A percentile compares a stretch with the other conserved stretches of the same genome.
Conservation (phyloP, 2,888 invertebrate species). For the Pristionchus entomophagus region DNA sequence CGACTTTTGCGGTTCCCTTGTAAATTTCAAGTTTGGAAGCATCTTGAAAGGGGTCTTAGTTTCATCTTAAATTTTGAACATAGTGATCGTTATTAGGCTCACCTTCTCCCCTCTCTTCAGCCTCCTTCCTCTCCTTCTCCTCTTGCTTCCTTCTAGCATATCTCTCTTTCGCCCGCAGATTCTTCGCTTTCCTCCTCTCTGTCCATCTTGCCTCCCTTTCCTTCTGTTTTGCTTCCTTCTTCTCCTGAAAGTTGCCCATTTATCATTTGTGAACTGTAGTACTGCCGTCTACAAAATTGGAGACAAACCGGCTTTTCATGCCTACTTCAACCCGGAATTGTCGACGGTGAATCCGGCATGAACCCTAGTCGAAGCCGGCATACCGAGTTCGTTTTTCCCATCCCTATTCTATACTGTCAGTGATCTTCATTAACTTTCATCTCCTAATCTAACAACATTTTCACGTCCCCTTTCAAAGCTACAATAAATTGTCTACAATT, state of each 20-base stretch:
- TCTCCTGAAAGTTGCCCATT: background rate
- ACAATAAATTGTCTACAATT: background rate
- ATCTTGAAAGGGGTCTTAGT: no score
- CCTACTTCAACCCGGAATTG: background rate
- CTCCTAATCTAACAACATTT: background rate
- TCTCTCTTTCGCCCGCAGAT: background rate
- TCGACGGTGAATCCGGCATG: background rate
- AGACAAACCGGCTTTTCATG: background rate
- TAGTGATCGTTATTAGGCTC: background rate
- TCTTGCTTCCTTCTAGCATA: background rate
- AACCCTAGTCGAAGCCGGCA: no score
- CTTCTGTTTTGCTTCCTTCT: background rate
- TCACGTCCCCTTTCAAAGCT: background rate
- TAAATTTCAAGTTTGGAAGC: background rate
- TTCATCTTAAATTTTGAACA: no score
- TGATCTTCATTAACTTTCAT: no score
- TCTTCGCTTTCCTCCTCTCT: conserved; percentile 23
- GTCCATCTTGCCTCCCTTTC: background rate
- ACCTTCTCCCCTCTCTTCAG: background rate
- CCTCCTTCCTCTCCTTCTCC: conserved; percentile 15
- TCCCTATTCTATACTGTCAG: background rate
- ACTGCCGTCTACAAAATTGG: no score
- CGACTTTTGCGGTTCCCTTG: no score
- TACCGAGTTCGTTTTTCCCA: no score
- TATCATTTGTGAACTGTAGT: no score